Conservation (phyloP, 2,113 vertebrate species). For the Rhadina sibilatrix region DNA sequence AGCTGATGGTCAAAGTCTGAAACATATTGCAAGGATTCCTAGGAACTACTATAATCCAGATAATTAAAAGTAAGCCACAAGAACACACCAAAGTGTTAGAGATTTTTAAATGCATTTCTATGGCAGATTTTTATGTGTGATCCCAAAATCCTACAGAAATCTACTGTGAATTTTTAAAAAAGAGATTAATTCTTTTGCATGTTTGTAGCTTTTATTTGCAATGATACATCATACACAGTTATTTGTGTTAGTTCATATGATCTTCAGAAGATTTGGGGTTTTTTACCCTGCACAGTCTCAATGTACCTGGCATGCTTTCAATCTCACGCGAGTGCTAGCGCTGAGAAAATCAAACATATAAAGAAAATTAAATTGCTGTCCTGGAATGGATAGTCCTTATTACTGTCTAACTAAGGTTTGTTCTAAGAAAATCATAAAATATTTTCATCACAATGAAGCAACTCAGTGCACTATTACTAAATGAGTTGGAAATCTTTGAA, state of each 20-base stretch:
- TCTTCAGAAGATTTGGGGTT: rapidly evolving
- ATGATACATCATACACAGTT: not conserved
- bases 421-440: not conserved
- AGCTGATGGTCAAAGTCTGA: not conserved
- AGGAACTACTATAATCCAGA: not conserved
- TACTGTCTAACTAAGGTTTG: not conserved
- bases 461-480: not conserved
- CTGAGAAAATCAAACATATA: not conserved
- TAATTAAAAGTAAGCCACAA: not conserved
- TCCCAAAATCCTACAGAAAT: not conserved
- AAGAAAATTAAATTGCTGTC: not conserved
- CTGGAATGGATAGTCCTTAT: not conserved
- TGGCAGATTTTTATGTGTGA: not conserved
- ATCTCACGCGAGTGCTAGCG: not conserved
- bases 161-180: not conserved
- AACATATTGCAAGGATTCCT: not conserved
- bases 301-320: not conserved
- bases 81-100: not conserved
- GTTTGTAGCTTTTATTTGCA: not conserved
- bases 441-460: not conserved
- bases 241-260: not conserved
- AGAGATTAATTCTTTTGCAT: not conserved
- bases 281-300: not conserved
- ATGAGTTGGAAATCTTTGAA: not conserved
- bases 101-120: not conserved